Conservation (phyloP, 2,888 invertebrate genomes). For the Fragum sueziense region DNA sequence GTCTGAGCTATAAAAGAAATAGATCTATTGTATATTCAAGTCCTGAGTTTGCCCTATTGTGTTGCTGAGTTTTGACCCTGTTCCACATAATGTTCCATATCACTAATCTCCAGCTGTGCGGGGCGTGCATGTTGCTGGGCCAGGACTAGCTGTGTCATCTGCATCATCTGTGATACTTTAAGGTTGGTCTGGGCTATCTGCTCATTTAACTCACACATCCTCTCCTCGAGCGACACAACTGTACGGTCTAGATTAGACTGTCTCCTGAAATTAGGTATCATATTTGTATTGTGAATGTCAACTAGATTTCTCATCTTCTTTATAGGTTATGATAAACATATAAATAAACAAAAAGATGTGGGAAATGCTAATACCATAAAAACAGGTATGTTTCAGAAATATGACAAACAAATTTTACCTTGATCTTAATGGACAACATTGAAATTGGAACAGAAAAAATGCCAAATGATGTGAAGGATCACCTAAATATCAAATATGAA, state of each 20-base stretch:
- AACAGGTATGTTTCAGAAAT: no score
- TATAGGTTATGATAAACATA: background rate
- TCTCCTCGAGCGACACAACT: constrained; percentile 44
- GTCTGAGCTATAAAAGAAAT: no score
- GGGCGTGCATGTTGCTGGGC: constrained; percentile 32
- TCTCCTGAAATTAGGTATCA: constrained; percentile 30
- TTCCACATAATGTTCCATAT: constrained; percentile 20
- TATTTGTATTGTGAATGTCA: background rate
- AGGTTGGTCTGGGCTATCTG: constrained; percentile 56
- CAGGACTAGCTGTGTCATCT: constrained; percentile 46
- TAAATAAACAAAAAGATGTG: background rate
- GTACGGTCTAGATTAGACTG: constrained; percentile 19
- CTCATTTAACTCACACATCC: constrained; percentile 54
- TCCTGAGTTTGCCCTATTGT: no score
- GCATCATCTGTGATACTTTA: constrained; percentile 59
- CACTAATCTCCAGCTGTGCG: constrained; percentile 39
- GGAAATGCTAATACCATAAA: no score
- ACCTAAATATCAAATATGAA: no score
- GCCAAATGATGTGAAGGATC: no score
- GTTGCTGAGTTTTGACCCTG: background rate
- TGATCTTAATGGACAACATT: no score
- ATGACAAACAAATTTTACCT: no score
- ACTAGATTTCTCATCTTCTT: background rate
- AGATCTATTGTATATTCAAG: no score
- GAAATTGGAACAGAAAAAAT: no score